phyloP scores from a whole-genome alignment of 2,113 vertebrate genomes.

The Poicephalus meyeri region DNA sequence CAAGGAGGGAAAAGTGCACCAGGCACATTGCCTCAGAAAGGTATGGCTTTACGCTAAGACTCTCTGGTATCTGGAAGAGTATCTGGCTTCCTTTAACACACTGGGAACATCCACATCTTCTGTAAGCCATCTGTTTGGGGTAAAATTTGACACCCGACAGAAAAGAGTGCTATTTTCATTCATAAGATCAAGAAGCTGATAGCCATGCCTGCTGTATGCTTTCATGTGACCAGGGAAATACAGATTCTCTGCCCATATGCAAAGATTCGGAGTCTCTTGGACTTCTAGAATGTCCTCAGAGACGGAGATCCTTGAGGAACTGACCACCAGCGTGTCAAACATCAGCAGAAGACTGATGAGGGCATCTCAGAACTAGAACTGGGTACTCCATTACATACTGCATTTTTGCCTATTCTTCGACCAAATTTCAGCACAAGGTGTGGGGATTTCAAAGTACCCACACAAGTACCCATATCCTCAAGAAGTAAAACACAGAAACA shows the following conservation, averaged over 20 bases:
- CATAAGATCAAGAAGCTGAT: background rate
- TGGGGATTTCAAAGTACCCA: background rate
- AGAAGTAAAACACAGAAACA: background rate
- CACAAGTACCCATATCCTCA: background rate
- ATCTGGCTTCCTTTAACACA: background rate
- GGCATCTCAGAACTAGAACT: background rate
- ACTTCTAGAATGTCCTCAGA: background rate
- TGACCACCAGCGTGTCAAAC: background rate
- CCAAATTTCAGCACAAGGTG: background rate
- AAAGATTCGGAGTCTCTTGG: background rate
- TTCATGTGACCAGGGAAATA: background rate
- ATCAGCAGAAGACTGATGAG: background rate
- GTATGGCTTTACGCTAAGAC: background rate
- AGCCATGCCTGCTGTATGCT: background rate
- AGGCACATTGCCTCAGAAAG: too few relatives aligned
- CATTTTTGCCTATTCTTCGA: background rate
- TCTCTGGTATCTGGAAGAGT: background rate
- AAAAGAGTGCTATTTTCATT: background rate
- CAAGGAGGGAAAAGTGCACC: too few relatives aligned
- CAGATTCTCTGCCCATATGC: background rate
- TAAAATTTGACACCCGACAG: background rate
- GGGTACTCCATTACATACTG: background rate
- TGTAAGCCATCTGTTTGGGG: background rate
- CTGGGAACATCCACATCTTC: background rate
- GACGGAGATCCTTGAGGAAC: background rate